These are phyloP conservation scores for Colossoma macropomum DNA, from an alignment of 2,113 vertebrate species.

Conservation along the genomic window DNA sequence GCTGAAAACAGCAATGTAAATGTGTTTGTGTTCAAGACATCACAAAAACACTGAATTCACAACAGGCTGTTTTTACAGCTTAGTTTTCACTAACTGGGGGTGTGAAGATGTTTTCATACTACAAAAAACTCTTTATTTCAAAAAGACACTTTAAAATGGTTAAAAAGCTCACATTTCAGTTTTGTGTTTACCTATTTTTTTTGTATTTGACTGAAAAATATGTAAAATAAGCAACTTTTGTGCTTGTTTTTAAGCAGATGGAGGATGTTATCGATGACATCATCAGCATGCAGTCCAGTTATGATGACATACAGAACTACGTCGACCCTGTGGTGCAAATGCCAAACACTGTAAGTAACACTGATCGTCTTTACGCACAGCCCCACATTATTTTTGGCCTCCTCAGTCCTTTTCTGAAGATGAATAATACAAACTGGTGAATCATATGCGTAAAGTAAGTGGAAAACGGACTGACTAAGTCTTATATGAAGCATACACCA, in stretches of 20 bases:
- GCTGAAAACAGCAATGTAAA: too few species aligned
- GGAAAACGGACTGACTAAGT: constrained; percentile 34
- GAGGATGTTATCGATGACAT: constrained; percentile 97
- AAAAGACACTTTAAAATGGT: too few species aligned
- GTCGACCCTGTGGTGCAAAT: constrained; percentile 89
- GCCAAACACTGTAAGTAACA: constrained; percentile 91
- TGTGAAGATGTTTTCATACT: too few species aligned
- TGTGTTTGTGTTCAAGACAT: too few species aligned
- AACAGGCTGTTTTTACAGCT: too few species aligned
- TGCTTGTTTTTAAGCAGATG: constrained; percentile 78
- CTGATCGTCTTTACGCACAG: neutral
- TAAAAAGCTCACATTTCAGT: too few species aligned
- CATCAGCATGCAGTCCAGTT: constrained; percentile 89
- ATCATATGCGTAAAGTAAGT: constrained; percentile 15
- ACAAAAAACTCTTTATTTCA: too few species aligned
- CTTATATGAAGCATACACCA: constrained; percentile 9
- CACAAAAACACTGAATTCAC: too few species aligned
- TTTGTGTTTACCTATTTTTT: neutral
- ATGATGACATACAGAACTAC: constrained; percentile 88
- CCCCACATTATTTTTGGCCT: neutral
- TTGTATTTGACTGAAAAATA: neutral
- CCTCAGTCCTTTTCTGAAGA: neutral
- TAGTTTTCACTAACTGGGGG: too few species aligned
- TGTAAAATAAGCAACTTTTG: neutral
- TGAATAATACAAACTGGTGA: constrained; percentile 24